Evolutionary conservation across 2,888 invertebrate genomes (phyloP).

Genomic region (Oscheius sp.): DNA sequence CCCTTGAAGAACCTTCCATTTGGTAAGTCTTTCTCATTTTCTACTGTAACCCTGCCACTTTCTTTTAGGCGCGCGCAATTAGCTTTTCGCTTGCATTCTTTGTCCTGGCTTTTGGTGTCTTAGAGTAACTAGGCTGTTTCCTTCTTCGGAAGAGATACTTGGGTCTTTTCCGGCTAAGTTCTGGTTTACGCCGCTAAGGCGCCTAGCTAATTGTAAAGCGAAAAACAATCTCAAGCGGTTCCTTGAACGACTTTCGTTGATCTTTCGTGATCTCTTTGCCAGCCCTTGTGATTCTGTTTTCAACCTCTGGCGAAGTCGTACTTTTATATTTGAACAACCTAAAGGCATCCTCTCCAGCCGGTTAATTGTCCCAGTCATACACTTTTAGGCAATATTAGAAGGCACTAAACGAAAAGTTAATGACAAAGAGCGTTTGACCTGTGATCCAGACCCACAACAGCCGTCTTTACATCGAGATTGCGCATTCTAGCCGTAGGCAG

Average conservation of each 20-base stretch:
- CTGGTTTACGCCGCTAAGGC: neutral
- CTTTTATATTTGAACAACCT: conserved; percentile 2
- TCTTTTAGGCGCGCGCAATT: neutral
- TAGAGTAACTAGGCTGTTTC: neutral
- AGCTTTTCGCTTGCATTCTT: too few species aligned
- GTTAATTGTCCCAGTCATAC: conserved; percentile 5
- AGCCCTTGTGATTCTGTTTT: conserved; percentile 4
- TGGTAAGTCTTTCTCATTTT: conserved; percentile 34
- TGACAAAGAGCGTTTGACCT: conserved; percentile 16
- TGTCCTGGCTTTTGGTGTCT: neutral
- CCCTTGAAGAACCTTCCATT: conserved; percentile 42
- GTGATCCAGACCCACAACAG: conserved; percentile 12
- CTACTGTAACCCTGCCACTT: neutral
- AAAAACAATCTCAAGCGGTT: neutral
- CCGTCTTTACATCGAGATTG: conserved; percentile 23
- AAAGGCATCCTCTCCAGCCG: neutral
- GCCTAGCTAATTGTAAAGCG: neutral
- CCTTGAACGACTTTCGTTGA: neutral
- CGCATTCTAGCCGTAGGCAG: conserved; percentile 13
- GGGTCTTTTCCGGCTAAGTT: neutral
- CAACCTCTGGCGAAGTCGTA: neutral
- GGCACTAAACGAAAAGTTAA: neutral
- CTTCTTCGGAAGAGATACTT: too few species aligned
- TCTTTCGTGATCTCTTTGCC: neutral
- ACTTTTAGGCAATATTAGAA: conserved; percentile 4